Evolutionary conservation across 2,888 invertebrate genomes (phyloP), one percentile per base, ranked within the genome.

Genomic region (Drosophila aldrichi): DNA sequence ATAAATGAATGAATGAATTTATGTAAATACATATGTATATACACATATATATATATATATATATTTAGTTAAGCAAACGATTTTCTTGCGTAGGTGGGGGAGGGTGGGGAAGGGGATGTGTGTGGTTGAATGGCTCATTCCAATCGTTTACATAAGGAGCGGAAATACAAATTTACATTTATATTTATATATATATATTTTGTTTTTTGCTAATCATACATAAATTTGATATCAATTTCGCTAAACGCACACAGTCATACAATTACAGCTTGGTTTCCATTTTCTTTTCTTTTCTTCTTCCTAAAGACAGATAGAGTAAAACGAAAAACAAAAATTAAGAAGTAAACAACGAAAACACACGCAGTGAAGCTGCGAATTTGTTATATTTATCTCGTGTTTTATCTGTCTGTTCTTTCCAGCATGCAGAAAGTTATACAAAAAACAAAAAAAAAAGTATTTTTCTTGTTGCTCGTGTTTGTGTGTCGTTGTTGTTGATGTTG

Each of bases 141-240:
- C 16, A 46, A 46, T n/a, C 44, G 43, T 20, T 43, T 12, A 20
- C 43, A 43, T 20, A 12, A 20, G 20, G 46, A 2, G 40, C 38
- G 22, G 54, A 69, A 52, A 62, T 68, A 56, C 56, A 79, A 7
- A 49, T 49, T 46, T 68, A 85, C 51, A 69, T 71, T 76, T 72
- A 36, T n/a, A 36, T 52, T 36, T 51, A 52, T 52, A 38, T 40
- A 55, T 40, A 55, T 55, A 77, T 52, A 10, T 67, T 81, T 82
- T 64, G 72, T 38, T n/a, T 67, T 81, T 82, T 62, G 75, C 88
- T 82, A 87, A 70, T 83, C 56, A 71, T 77, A 82, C 67, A 87
- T 78, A 66, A 67, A 81, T 77, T 76, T 67, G 41, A 67, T 54
- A 67, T 67, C 56, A 57, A 55, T 38, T 68, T 82, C 43, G 57